These are phyloP conservation scores for Argentina silus DNA, from an alignment of 2,797 vertebrate species.

Conservation along the genomic window DNA sequence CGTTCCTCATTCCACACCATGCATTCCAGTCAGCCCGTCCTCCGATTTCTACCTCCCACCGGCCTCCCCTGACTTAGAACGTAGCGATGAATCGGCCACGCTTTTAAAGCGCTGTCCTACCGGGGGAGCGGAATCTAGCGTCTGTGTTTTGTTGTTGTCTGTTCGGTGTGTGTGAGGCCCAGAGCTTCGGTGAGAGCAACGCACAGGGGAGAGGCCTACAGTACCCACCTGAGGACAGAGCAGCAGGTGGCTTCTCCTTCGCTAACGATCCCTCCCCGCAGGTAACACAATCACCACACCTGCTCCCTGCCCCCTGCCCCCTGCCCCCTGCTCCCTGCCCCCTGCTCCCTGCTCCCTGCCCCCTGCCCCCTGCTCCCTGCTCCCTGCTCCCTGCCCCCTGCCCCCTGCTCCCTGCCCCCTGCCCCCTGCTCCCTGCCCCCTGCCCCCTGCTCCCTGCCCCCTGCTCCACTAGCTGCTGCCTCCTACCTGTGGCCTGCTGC, in stretches of 20 bases:
- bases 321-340: constrained; percentile 40
- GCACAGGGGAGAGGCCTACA: not conserved
- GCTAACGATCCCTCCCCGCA: constrained; percentile 71
- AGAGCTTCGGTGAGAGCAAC: constrained; percentile 1
- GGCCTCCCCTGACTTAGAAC: no score
- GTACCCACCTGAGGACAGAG: constrained; percentile 56
- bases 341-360: constrained; percentile 30
- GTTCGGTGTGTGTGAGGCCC: no score
- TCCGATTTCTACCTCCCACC: no score
- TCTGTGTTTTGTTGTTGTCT: no score
- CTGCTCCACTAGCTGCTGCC: constrained; percentile 32
- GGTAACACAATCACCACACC: constrained; percentile 77
- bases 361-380: no score
- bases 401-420: no score
- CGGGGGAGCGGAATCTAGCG: no score
- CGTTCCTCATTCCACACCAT: no score
- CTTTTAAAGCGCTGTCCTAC: no score
- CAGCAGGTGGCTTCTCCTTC: constrained; percentile 75
- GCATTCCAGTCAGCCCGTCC: no score
- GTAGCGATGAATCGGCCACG: no score
- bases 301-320: constrained; percentile 61
- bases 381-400: no score
- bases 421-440: constrained; percentile 44
- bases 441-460: constrained; percentile 39
- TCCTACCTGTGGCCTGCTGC: not conserved